Percentiles rank a stretch among this genome's conserved stretches.
phyloP scores from a whole-genome alignment of 1,140 invertebrate genomes.

The Pseudomyrmex sp. region DNA sequence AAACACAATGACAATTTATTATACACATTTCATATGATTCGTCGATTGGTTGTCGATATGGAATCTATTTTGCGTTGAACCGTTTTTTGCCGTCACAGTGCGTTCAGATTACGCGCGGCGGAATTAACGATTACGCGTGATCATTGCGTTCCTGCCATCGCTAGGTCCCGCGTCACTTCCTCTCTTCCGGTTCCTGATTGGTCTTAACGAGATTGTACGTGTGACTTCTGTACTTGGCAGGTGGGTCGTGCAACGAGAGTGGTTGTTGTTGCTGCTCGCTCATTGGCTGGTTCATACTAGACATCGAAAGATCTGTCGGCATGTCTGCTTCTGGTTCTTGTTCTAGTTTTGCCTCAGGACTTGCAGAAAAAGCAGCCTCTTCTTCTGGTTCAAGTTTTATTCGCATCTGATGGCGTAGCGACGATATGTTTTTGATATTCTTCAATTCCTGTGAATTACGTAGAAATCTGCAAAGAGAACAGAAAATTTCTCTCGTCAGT shows the following conservation, averaged over 20 bases:
- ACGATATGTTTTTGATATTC: slow-evolving; percentile 96
- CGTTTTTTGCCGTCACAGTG: neutral
- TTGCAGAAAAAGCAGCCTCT: slow-evolving; percentile 72
- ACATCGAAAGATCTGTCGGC: slow-evolving; percentile 89
- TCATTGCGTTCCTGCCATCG: slow-evolving; percentile 61
- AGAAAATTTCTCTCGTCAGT: neutral
- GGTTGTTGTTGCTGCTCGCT: slow-evolving; percentile 77
- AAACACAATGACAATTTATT: neutral
- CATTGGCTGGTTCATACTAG: slow-evolving; percentile 83
- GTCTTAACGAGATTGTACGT: slow-evolving; percentile 84
- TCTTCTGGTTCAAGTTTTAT: slow-evolving; percentile 87
- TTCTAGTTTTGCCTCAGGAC: slow-evolving; percentile 80
- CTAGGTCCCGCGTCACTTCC: slow-evolving; percentile 84
- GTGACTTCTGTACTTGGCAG: slow-evolving; percentile 84
- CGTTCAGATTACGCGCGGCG: neutral
- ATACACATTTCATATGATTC: neutral
- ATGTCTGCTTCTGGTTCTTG: slow-evolving; percentile 87
- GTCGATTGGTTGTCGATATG: slow-evolving; percentile 26
- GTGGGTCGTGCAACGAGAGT: slow-evolving; percentile 82
- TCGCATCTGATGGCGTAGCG: slow-evolving; percentile 94
- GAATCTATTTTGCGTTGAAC: slow-evolving; percentile 11
- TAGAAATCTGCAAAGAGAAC: slow-evolving; percentile 88
- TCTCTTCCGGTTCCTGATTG: slow-evolving; percentile 83
- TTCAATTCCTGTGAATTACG: slow-evolving; percentile 95
- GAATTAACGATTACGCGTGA: slow-evolving; percentile 43